Conservation (phyloP, 2,797 vertebrate genomes). For the Argentina silus region DNA sequence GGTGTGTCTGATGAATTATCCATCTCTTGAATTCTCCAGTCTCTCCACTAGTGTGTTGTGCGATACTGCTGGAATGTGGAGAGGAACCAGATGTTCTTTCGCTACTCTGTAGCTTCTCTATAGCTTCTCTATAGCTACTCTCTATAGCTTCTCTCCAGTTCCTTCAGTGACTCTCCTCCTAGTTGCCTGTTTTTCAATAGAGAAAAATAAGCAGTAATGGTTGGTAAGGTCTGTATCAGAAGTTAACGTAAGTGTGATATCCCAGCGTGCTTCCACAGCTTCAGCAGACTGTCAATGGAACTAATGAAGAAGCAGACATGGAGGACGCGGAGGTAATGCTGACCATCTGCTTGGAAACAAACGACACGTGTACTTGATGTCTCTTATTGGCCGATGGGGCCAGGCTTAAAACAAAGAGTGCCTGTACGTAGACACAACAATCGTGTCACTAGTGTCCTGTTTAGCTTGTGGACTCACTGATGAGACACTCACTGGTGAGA, state of each 20-base stretch:
- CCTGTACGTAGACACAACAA: conserved; percentile 5
- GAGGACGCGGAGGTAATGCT: conserved; percentile 26
- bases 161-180: conserved; percentile 23
- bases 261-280: background rate
- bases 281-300: background rate
- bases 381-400: conserved; percentile 28
- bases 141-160: background rate
- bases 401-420: background rate
- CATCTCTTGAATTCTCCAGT: conserved; percentile 25
- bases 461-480: conserved; percentile 31
- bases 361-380: conserved; percentile 34
- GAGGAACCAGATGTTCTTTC: conserved; percentile 59
- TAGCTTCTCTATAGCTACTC: background rate
- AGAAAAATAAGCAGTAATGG: conserved; percentile 21
- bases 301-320: background rate
- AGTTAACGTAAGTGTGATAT: too few relatives aligned
- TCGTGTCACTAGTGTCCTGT: conserved; percentile 18
- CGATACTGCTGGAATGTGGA: conserved; percentile 38
- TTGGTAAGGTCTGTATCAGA: conserved; percentile 11
- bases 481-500: too few relatives aligned
- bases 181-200: conserved; percentile 24
- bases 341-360: conserved; percentile 47
- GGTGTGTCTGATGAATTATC: conserved; percentile 54
- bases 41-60: conserved; percentile 28
- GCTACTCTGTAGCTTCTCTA: background rate